Evolutionary conservation across 2,797 vertebrate genomes (phyloP).

Genomic region (Argentina silus): DNA sequence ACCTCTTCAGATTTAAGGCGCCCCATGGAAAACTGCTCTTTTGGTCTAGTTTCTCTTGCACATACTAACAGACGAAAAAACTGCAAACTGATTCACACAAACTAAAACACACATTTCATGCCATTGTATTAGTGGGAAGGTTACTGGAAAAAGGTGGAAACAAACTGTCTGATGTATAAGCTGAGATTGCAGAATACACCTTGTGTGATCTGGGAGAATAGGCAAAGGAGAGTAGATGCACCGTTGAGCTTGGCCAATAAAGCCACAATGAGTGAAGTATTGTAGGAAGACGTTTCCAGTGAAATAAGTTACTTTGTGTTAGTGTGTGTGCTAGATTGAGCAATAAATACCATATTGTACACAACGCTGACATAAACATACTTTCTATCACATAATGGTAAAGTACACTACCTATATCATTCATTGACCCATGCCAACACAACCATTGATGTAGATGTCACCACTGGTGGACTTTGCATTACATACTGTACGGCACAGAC

Average conservation of each 20-base stretch:
- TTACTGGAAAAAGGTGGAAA: neutral
- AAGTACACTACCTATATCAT: slow-evolving; percentile 15
- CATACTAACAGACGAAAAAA: slow-evolving; percentile 22
- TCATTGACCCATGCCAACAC: slow-evolving; percentile 17
- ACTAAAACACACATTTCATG: slow-evolving; percentile 28
- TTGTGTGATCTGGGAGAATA: too few species aligned
- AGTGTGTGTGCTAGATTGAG: slow-evolving; percentile 75
- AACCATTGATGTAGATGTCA: slow-evolving; percentile 22
- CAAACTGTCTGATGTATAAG: too few species aligned
- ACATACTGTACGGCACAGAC: slow-evolving; percentile 38
- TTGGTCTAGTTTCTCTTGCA: slow-evolving; percentile 42
- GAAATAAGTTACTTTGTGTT: slow-evolving; percentile 39
- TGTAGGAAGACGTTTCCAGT: slow-evolving; percentile 43
- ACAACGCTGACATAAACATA: slow-evolving; percentile 34
- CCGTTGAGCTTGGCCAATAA: neutral
- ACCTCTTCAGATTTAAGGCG: too few species aligned
- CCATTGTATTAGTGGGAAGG: neutral
- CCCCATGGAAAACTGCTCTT: slow-evolving; percentile 11
- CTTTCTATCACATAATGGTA: neutral
- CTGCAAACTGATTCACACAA: slow-evolving; percentile 8
- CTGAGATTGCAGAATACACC: too few species aligned
- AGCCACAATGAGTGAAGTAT: neutral
- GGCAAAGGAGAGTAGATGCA: too few species aligned
- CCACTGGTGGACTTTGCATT: slow-evolving; percentile 55
- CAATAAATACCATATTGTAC: slow-evolving; percentile 76